These are phyloP conservation scores for Mercenaria mercenaria DNA, from an alignment of 1,140 invertebrate species.

Conservation along the genomic window DNA sequence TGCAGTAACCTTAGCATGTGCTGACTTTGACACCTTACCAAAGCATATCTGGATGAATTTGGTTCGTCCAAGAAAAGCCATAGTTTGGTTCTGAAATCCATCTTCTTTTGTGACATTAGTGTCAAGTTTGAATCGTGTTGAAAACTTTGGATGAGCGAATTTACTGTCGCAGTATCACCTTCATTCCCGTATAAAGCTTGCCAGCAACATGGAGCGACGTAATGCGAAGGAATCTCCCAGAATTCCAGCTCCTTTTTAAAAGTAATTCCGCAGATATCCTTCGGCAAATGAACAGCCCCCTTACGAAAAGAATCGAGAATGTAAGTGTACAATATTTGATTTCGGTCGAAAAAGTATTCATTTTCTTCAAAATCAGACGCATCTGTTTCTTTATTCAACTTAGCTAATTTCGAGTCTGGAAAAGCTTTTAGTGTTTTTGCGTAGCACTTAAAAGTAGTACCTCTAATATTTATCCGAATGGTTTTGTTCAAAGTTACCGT, in stretches of 20 bases:
- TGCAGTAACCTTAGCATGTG: too few relatives aligned
- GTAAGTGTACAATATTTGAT: constrained; percentile 97
- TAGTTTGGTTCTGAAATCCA: not conserved
- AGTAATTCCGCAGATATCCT: constrained; percentile 70
- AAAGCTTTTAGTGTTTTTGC: not conserved
- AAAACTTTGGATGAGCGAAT: not conserved
- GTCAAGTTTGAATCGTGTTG: not conserved
- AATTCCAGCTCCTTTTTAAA: constrained; percentile 60
- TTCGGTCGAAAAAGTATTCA: constrained; percentile 95
- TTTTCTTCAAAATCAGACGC: not conserved
- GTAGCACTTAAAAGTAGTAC: not conserved
- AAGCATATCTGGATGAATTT: not conserved
- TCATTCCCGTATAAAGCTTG: constrained; percentile 11
- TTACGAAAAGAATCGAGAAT: constrained; percentile 97
- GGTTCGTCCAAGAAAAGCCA: constrained; percentile 34
- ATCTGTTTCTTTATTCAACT: not conserved
- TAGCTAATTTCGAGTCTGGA: not conserved
- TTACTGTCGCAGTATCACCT: not conserved
- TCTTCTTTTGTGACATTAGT: too few relatives aligned
- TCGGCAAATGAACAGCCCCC: constrained; percentile 89
- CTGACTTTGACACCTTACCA: too few relatives aligned
- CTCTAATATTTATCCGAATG: constrained; percentile 4
- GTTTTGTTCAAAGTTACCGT: too few relatives aligned
- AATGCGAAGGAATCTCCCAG: constrained; percentile 10
- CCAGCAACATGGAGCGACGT: constrained; percentile 52